Conservation (phyloP, 2,113 vertebrate species). For the Neolamprologus fasciatus region DNA sequence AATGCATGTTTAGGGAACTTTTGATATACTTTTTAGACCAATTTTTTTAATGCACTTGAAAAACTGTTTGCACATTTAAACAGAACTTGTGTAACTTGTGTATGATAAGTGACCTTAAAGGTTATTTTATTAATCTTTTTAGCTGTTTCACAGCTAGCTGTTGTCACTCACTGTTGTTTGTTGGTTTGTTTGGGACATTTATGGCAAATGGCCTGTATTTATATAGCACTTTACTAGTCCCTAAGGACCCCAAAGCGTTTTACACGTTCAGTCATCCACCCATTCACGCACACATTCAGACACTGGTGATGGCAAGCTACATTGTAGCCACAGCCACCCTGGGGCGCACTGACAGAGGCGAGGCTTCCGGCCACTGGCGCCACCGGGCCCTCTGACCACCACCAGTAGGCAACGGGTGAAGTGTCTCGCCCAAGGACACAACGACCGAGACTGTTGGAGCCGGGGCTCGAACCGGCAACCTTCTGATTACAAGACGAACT, state of each 20-base stretch:
- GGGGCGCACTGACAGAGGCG: neutral
- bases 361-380: neutral
- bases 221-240: neutral
- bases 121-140: neutral
- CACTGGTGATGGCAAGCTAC: neutral
- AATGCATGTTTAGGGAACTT: neutral
- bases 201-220: neutral
- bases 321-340: neutral
- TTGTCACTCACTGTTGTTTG: neutral
- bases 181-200: neutral
- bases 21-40: neutral
- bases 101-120: neutral
- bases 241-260: neutral
- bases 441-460: neutral
- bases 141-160: neutral
- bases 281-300: neutral
- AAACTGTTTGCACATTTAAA: neutral
- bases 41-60: neutral
- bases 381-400: neutral
- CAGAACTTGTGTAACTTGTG: neutral
- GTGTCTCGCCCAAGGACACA: neutral
- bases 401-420: neutral
- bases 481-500: neutral
- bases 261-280: neutral
- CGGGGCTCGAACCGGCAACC: rapidly evolving